These are phyloP conservation scores for Dolichotis patagonum DNA, from an alignment of 2,113 vertebrate genomes.

Conservation along the genomic window DNA sequence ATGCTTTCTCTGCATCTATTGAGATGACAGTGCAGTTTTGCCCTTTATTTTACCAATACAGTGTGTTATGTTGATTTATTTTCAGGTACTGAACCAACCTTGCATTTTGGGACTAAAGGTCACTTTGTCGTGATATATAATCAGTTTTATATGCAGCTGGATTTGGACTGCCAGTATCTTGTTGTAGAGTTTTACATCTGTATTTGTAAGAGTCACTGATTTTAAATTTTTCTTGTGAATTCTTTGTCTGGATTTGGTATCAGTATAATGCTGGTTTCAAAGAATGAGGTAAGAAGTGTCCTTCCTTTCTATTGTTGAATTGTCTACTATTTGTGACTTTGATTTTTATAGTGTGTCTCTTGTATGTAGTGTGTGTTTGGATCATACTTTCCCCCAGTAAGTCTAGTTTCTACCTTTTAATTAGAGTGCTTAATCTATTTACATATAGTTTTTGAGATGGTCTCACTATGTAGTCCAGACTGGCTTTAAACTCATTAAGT, in stretches of 20 bases:
- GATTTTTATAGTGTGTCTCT: neutral
- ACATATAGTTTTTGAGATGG: neutral
- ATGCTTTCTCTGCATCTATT: neutral
- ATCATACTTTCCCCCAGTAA: neutral
- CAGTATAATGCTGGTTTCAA: neutral
- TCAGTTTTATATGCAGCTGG: neutral
- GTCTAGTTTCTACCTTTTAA: neutral
- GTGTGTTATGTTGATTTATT: neutral
- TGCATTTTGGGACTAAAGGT: neutral
- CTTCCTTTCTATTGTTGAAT: neutral
- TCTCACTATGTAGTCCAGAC: neutral
- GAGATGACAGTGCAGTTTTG: neutral
- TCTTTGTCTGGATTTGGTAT: neutral
- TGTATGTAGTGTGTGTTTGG: neutral
- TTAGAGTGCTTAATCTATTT: neutral
- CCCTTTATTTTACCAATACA: neutral
- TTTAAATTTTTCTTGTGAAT: neutral
- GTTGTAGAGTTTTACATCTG: neutral
- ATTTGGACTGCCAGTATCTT: neutral
- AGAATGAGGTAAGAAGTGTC: neutral
- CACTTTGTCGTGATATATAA: neutral
- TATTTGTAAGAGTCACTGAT: neutral
- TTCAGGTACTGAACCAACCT: neutral
- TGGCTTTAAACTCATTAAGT: neutral
- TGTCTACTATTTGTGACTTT: neutral